phyloP scores from a whole-genome alignment of 2,888 invertebrate species.

The Malthinus flaveolus region DNA sequence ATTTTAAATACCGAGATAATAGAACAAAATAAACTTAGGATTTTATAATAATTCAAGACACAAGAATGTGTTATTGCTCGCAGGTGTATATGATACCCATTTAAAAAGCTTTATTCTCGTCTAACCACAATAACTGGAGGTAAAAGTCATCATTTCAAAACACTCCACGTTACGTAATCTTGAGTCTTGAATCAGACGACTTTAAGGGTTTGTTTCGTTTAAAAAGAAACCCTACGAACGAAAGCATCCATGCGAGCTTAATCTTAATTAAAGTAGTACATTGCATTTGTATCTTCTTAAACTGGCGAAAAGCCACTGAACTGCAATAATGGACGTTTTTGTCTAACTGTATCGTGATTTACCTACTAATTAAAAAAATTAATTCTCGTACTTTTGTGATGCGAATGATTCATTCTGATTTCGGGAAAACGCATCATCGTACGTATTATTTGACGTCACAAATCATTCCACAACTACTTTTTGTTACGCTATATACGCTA shows the following conservation, averaged over 20 bases:
- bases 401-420: neutral
- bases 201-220: constrained; percentile 20
- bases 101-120: constrained; percentile 19
- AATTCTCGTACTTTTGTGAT: neutral
- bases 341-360: no score
- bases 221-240: constrained; percentile 18
- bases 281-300: neutral
- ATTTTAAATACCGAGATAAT: no score
- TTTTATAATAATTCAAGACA: neutral
- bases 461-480: constrained; percentile 21
- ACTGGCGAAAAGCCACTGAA: neutral
- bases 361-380: no score
- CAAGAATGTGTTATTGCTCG: constrained; percentile 6
- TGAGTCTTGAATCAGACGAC: constrained; percentile 7
- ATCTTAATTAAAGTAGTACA: constrained; percentile 21
- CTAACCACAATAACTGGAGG: constrained; percentile 23
- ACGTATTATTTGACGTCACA: constrained; percentile 21
- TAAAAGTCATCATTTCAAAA: constrained; percentile 20
- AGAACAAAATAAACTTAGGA: neutral
- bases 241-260: constrained; percentile 28
- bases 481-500: constrained; percentile 3
- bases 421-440: neutral
- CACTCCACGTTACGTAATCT: constrained; percentile 13
- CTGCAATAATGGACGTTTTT: neutral
- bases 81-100: constrained; percentile 24